A percentile compares a stretch with the other conserved stretches of the same genome.
phyloP scores from a whole-genome alignment of 2,113 vertebrate genomes.

The Ondatra zibethicus region DNA sequence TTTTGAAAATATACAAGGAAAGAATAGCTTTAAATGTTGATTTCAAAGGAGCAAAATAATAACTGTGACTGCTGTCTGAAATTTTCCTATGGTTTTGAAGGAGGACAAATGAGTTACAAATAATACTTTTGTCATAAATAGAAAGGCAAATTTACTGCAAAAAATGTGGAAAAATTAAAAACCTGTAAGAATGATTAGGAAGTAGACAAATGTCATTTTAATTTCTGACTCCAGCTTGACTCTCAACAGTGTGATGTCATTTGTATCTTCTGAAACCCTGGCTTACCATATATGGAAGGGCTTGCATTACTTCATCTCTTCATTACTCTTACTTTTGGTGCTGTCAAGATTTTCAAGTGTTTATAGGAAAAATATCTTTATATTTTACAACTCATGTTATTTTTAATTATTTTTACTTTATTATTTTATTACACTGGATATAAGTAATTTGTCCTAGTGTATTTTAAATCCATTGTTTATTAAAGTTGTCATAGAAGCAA shows the following conservation, averaged over 20 bases:
- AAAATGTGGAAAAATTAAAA: not conserved
- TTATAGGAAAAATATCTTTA: not conserved
- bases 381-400: not conserved
- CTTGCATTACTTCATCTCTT: not conserved
- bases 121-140: not conserved
- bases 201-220: not conserved
- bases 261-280: not conserved
- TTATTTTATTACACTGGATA: not conserved
- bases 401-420: not conserved
- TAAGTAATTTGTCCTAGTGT: not conserved
- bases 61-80: not conserved
- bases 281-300: not conserved
- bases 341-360: not conserved
- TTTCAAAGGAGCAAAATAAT: not conserved
- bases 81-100: not conserved
- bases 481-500: not conserved
- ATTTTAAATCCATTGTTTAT: not conserved
- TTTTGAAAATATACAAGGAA: not conserved
- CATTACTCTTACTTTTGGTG: not conserved
- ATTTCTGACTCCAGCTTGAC: not conserved
- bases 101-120: not conserved
- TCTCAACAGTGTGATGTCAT: rapidly evolving
- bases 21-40: not conserved
- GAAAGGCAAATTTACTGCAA: not conserved
- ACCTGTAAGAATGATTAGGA: not conserved